A percentile compares a stretch with the other conserved stretches of the same genome.
Conservation (phyloP, 1,140 invertebrate genomes). For the Heliconius nattereri region DNA sequence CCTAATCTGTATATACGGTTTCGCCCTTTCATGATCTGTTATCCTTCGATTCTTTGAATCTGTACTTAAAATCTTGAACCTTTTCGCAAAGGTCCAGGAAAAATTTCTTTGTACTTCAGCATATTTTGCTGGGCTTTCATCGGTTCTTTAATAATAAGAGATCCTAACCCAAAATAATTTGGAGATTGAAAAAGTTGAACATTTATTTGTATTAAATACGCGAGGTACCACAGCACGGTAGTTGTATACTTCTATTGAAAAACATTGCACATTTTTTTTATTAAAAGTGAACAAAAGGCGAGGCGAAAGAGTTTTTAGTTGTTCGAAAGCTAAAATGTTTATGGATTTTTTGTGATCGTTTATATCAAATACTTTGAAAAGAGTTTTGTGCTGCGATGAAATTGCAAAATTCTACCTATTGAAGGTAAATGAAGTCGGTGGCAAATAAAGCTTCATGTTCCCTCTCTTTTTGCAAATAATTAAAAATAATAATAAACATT, state of each 20-base stretch:
- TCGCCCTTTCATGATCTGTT: slow-evolving; percentile 18
- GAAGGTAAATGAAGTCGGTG: slow-evolving; percentile 8
- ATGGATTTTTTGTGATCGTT: slow-evolving; percentile 29
- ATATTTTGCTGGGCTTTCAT: slow-evolving; percentile 47
- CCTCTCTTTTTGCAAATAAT: neutral
- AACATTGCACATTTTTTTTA: slow-evolving; percentile 34
- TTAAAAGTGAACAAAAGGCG: slow-evolving; percentile 40
- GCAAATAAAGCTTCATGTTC: slow-evolving; percentile 9
- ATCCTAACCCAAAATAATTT: slow-evolving; percentile 49
- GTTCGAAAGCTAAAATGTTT: slow-evolving; percentile 32
- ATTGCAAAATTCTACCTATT: slow-evolving; percentile 19
- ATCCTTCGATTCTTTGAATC: slow-evolving; percentile 33
- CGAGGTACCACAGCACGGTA: neutral
- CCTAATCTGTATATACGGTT: slow-evolving; percentile 21
- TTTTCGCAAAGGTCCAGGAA: slow-evolving; percentile 50
- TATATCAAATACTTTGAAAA: slow-evolving; percentile 25
- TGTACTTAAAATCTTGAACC: slow-evolving; percentile 49
- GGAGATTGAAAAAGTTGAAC: slow-evolving; percentile 25
- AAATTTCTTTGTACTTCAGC: slow-evolving; percentile 56
- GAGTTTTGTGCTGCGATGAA: slow-evolving; percentile 16
- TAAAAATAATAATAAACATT: slow-evolving; percentile 6
- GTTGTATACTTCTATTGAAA: slow-evolving; percentile 9
- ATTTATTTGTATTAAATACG: neutral
- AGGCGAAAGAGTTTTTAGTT: slow-evolving; percentile 31
- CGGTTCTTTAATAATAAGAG: slow-evolving; percentile 50